phyloP scores from a whole-genome alignment of 2,888 invertebrate species.

The Torymus aiolomorphi region DNA sequence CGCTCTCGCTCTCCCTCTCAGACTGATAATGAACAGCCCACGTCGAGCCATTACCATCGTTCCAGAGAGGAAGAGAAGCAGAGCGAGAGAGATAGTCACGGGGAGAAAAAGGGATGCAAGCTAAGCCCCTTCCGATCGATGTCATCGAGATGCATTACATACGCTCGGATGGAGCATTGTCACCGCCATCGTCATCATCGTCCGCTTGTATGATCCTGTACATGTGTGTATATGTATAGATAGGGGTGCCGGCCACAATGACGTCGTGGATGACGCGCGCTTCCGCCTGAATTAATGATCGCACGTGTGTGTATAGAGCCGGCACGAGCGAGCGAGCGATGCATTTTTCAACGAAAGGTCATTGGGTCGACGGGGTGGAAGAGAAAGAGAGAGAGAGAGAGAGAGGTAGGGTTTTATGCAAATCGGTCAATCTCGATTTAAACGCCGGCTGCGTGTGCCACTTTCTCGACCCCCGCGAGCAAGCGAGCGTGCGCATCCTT shows the following conservation, averaged over 20 bases:
- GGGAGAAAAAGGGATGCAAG: neutral
- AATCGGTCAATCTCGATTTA: constrained; percentile 28
- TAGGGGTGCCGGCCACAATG: constrained; percentile 4
- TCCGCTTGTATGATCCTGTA: no score
- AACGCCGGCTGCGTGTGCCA: neutral
- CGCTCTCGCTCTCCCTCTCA: no score
- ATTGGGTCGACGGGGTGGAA: constrained; percentile 22
- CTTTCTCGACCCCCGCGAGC: no score
- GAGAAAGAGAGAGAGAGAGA: neutral
- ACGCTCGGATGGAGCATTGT: neutral
- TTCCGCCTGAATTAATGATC: constrained; percentile 29
- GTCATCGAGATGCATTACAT: constrained; percentile 10
- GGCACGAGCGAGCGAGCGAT: constrained; percentile 5
- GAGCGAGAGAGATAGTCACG: neutral
- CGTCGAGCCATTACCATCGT: neutral
- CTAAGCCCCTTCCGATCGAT: constrained; percentile 29
- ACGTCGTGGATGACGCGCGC: constrained; percentile 36
- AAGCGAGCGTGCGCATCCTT: no score
- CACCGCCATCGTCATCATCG: neutral
- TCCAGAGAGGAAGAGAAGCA: neutral
- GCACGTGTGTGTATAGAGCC: neutral
- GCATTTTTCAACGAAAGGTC: constrained; percentile 41
- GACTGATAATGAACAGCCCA: constrained; percentile 19
- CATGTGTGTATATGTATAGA: no score
- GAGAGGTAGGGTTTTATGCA: neutral